A percentile compares a stretch with the other conserved stretches of the same genome.
Evolutionary conservation across 2,113 vertebrate species (phyloP).

Genomic region (Nerophis lumbriciformis): DNA sequence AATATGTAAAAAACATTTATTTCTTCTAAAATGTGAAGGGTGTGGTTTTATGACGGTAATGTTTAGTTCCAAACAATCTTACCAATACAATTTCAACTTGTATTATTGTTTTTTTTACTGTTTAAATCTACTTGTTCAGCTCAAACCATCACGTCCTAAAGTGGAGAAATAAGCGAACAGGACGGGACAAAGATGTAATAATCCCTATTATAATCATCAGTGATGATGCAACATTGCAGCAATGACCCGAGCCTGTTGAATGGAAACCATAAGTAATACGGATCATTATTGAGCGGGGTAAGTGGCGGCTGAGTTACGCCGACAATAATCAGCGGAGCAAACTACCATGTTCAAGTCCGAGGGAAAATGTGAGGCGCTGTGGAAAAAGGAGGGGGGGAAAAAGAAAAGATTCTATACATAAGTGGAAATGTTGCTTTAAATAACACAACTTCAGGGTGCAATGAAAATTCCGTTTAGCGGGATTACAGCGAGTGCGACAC

Average conservation of each 20-base stretch:
- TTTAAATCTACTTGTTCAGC: too few relatives aligned
- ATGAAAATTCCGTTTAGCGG: slow-evolving; percentile 21
- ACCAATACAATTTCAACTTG: too few relatives aligned
- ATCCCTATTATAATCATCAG: neutral
- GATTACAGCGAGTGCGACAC: slow-evolving; percentile 12
- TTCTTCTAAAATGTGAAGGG: too few relatives aligned
- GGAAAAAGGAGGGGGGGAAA: neutral
- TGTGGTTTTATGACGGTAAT: too few relatives aligned
- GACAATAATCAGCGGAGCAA: neutral
- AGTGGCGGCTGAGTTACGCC: neutral
- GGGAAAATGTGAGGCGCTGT: slow-evolving; percentile 5
- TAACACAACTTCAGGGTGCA: slow-evolving; percentile 13
- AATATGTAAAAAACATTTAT: too few relatives aligned
- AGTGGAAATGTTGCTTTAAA: slow-evolving; percentile 30
- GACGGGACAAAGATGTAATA: neutral
- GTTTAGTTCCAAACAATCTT: too few relatives aligned
- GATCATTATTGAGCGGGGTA: neutral
- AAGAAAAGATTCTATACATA: slow-evolving; percentile 11
- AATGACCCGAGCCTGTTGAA: neutral
- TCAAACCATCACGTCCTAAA: too few relatives aligned
- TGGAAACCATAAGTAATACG: neutral
- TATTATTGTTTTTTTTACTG: too few relatives aligned
- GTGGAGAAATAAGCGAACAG: neutral
- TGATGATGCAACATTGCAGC: neutral
- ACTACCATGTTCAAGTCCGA: neutral